Conservation (phyloP, 2,888 invertebrate genomes). For the Aleiodes leptofemur region DNA sequence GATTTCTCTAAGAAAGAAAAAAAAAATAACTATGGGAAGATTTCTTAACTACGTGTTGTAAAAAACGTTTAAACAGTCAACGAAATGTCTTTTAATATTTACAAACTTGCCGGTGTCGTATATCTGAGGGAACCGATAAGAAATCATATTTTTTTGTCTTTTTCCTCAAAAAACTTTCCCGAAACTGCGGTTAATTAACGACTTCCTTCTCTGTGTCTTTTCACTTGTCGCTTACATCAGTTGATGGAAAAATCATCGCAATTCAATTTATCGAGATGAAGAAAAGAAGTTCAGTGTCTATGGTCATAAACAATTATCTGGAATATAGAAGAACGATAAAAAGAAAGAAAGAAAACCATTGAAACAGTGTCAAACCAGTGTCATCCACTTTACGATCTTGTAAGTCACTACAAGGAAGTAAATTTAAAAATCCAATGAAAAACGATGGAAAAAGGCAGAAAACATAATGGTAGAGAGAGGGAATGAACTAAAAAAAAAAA, state of each 20-base stretch:
- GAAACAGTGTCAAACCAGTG: constrained; percentile 48
- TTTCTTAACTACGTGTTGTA: constrained; percentile 8
- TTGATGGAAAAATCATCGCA: too few relatives aligned
- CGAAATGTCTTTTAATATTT: constrained; percentile 19
- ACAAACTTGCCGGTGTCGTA: constrained; percentile 13
- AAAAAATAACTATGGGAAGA: background rate
- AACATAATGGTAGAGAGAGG: background rate
- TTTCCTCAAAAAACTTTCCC: constrained; percentile 2
- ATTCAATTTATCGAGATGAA: constrained; percentile 6
- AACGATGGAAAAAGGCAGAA: background rate
- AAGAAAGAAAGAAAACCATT: constrained; percentile 51
- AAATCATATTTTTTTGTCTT: constrained; percentile 23
- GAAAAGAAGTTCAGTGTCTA: constrained; percentile 6
- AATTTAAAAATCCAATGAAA: background rate
- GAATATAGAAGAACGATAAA: background rate
- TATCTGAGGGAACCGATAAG: constrained; percentile 7
- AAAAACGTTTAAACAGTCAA: constrained; percentile 8
- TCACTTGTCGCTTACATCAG: constrained; percentile 11
- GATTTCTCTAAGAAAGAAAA: background rate
- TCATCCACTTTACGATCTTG: constrained; percentile 53
- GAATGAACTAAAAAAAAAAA: background rate
- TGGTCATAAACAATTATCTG: constrained; percentile 8
- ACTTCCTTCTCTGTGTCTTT: constrained; percentile 29
- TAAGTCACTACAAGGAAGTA: constrained; percentile 49
- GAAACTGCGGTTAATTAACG: constrained; percentile 26